Evolutionary conservation across 2,888 invertebrate species (phyloP).

Genomic region (Melinaea marsaeus): DNA sequence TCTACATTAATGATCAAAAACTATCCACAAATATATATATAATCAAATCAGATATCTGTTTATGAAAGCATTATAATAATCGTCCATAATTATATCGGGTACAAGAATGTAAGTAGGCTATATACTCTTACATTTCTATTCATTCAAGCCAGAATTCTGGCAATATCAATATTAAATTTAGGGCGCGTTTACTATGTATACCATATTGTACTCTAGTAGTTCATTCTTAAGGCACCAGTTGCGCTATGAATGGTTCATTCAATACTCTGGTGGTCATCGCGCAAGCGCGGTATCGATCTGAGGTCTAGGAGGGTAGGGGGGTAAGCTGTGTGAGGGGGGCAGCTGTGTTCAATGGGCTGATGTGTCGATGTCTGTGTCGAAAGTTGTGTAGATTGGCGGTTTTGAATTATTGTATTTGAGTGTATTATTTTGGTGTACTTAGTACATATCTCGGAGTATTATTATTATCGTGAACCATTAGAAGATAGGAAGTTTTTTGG

Average conservation of each 20-base stretch:
- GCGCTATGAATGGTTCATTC: conserved; percentile 68
- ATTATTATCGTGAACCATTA: too few species aligned
- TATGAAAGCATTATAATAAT: too few species aligned
- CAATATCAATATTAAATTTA: conserved; percentile 25
- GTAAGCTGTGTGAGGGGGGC: conserved; percentile 29
- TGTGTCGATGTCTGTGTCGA: conserved; percentile 20
- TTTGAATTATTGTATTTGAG: too few species aligned
- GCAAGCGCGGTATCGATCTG: conserved; percentile 62
- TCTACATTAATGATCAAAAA: too few species aligned
- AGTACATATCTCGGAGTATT: too few species aligned
- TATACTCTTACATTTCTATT: not conserved
- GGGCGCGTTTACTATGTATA: conserved; percentile 27
- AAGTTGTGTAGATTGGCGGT: not conserved
- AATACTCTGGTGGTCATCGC: conserved; percentile 50
- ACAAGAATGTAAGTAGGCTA: too few species aligned
- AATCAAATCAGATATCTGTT: too few species aligned
- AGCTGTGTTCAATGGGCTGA: conserved; percentile 30
- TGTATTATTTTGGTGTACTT: too few species aligned
- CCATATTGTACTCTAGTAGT: conserved; percentile 35
- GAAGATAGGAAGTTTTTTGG: too few species aligned
- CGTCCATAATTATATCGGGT: too few species aligned
- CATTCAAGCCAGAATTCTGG: not conserved
- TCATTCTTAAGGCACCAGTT: conserved; percentile 66
- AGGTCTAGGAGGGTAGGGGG: conserved; percentile 32
- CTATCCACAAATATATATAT: too few species aligned